Conservation (phyloP, 2,113 vertebrate species). For the Peromyscus californicus region DNA sequence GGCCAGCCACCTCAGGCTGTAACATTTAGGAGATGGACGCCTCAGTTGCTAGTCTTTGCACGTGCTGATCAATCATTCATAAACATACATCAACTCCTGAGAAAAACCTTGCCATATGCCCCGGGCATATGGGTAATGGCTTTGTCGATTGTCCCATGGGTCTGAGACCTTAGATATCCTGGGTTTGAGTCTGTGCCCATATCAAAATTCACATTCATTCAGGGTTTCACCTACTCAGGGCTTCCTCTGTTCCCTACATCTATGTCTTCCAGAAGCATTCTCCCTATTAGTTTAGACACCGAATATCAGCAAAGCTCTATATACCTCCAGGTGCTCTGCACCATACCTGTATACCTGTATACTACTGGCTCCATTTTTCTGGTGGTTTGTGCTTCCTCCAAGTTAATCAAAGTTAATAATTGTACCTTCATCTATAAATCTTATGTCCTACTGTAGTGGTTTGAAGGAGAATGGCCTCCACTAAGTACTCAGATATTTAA, state of each 20-base stretch:
- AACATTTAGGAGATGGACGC: background rate
- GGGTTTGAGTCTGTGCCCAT: background rate
- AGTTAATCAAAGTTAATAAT: background rate
- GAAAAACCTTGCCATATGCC: background rate
- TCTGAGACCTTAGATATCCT: background rate
- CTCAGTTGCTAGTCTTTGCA: background rate
- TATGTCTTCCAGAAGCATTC: background rate
- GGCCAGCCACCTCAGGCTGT: background rate
- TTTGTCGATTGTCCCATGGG: background rate
- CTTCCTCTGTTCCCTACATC: no score
- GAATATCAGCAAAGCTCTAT: background rate
- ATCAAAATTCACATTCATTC: background rate
- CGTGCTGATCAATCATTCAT: background rate
- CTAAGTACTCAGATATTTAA: background rate
- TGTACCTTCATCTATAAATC: no score
- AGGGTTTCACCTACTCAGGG: background rate
- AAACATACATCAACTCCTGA: background rate
- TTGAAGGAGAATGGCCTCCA: background rate
- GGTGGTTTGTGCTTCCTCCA: rapidly evolving
- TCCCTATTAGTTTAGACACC: background rate
- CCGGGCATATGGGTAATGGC: background rate
- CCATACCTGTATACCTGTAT: no score
- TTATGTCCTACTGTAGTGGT: background rate
- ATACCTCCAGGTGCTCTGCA: background rate
- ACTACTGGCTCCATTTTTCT: no score